A percentile compares a stretch with the other conserved stretches of the same genome.
Evolutionary conservation across 2,797 vertebrate species (phyloP).

Genomic region (Tadarida brasiliensis): DNA sequence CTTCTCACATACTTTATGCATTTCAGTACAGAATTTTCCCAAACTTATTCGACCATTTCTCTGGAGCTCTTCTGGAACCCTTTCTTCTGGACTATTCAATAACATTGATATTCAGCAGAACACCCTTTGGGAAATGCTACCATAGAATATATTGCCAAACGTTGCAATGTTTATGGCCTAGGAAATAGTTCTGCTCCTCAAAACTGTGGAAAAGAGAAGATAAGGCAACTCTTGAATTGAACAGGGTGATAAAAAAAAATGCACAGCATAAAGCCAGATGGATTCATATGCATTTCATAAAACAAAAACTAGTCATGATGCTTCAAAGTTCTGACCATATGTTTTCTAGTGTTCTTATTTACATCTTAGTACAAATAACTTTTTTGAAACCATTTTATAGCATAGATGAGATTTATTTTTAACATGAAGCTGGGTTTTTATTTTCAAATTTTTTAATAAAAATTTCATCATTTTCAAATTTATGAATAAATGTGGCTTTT

Average conservation of each 20-base stretch:
- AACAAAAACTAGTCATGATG: background rate
- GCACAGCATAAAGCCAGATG: background rate
- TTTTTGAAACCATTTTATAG: background rate
- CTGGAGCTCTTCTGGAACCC: background rate
- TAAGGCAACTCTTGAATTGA: background rate
- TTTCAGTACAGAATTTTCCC: background rate
- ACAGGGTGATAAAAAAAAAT: background rate
- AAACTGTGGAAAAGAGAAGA: background rate
- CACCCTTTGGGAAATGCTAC: background rate
- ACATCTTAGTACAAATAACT: background rate
- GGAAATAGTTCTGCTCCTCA: background rate
- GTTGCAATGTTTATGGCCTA: background rate
- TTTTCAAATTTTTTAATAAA: background rate
- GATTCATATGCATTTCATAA: background rate
- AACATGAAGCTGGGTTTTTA: background rate
- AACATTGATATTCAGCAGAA: background rate
- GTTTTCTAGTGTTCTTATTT: background rate
- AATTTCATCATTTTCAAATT: background rate
- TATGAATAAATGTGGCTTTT: constrained; percentile 43
- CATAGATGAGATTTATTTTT: background rate
- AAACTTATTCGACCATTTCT: background rate
- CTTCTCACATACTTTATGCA: background rate
- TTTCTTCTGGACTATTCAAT: background rate
- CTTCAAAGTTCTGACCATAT: background rate
- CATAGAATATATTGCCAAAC: background rate